phyloP scores from a whole-genome alignment of 2,113 vertebrate genomes.

The Ceyx margarethae region DNA sequence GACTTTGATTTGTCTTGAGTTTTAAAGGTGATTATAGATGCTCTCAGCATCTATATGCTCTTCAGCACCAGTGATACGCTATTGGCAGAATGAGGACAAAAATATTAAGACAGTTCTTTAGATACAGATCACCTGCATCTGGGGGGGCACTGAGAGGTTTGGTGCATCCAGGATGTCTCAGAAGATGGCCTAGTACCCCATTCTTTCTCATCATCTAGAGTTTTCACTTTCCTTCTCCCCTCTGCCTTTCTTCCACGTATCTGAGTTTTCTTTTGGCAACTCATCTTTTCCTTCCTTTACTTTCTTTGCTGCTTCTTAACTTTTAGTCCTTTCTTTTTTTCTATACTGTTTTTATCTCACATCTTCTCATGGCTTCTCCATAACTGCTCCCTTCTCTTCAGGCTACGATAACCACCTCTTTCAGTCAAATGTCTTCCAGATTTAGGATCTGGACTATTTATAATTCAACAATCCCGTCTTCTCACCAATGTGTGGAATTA shows the following conservation, averaged over 20 bases:
- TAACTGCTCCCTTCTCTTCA: not conserved
- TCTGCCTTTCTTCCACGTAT: not conserved
- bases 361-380: not conserved
- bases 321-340: not conserved
- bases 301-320: not conserved
- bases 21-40: not conserved
- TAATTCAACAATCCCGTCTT: not conserved
- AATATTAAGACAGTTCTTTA: not conserved
- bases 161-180: not conserved
- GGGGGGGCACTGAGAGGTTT: not conserved
- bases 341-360: not conserved
- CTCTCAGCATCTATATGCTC: not conserved
- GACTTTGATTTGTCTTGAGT: not conserved
- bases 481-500: not conserved
- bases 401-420: not conserved
- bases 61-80: not conserved
- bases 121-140: not conserved
- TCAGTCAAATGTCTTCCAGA: not conserved
- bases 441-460: not conserved
- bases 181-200: not conserved
- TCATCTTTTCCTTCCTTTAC: not conserved
- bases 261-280: not conserved
- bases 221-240: not conserved
- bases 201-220: not conserved
- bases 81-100: not conserved